Conservation (phyloP, 1,140 invertebrate species). For the Mesaphorura yosii region DNA sequence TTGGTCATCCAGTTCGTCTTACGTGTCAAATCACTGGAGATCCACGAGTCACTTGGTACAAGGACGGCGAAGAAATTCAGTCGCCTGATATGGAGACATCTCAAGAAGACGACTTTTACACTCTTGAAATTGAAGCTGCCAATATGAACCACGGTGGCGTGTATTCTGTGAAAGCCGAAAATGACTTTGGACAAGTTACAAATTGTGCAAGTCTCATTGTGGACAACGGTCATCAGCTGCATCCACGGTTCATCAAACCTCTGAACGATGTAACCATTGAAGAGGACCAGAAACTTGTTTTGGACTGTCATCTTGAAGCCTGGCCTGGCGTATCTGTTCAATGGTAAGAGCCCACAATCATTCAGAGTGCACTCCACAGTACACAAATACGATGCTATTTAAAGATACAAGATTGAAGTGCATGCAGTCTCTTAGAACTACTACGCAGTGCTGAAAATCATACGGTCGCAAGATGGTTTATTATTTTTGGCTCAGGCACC, state of each 20-base stretch:
- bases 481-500: too few relatives aligned
- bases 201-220: constrained; percentile 69
- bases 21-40: constrained; percentile 71
- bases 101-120: constrained; percentile 58
- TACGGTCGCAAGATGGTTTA: too few relatives aligned
- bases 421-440: too few relatives aligned
- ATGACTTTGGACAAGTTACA: constrained; percentile 67
- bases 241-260: constrained; percentile 60
- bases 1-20: constrained; percentile 68
- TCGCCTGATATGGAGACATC: constrained; percentile 40
- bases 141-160: constrained; percentile 64
- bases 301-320: constrained; percentile 61
- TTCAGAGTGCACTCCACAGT: constrained; percentile 55
- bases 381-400: constrained; percentile 58
- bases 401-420: constrained; percentile 62
- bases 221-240: constrained; percentile 33
- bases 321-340: constrained; percentile 66
- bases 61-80: constrained; percentile 51
- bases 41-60: constrained; percentile 66
- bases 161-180: constrained; percentile 67
- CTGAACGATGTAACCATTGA: constrained; percentile 41
- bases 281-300: constrained; percentile 52
- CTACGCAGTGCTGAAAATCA: too few relatives aligned
- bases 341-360: constrained; percentile 55
- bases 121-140: constrained; percentile 67